phyloP scores from a whole-genome alignment of 2,888 invertebrate genomes.

The Epistrophella euchroma region DNA sequence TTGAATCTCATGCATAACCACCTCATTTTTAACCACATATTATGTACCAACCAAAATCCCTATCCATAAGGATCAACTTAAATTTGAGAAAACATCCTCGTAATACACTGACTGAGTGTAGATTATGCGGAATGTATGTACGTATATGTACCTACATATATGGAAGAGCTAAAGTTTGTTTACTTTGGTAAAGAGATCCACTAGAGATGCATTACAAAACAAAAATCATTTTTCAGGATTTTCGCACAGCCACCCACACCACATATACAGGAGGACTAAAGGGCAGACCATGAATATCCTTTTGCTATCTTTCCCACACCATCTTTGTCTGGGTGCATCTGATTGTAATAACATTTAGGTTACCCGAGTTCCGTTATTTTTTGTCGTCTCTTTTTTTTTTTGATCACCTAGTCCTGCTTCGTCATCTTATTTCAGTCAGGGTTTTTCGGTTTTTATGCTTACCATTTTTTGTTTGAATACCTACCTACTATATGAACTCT shows the following conservation, averaged over 20 bases:
- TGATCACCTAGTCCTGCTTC: constrained; percentile 35
- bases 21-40: background rate
- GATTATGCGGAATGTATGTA: background rate
- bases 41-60: background rate
- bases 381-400: background rate
- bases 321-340: constrained; percentile 45
- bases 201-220: constrained; percentile 40
- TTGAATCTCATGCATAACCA: constrained; percentile 32
- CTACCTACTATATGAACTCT: too few relatives aligned
- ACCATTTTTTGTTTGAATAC: constrained; percentile 14
- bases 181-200: constrained; percentile 37
- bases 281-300: constrained; percentile 16
- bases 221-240: constrained; percentile 41
- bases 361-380: constrained; percentile 33
- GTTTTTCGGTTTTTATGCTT: background rate
- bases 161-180: constrained; percentile 22
- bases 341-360: constrained; percentile 68
- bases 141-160: too few relatives aligned
- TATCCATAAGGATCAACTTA: constrained; percentile 28
- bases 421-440: constrained; percentile 45
- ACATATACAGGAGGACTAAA: background rate
- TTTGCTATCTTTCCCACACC: constrained; percentile 18
- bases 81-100: constrained; percentile 41
- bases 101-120: constrained; percentile 28
- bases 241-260: background rate